These are phyloP conservation scores for Hylaeus anthracinus DNA, from an alignment of 1,140 invertebrate species.

Conservation along the genomic window DNA sequence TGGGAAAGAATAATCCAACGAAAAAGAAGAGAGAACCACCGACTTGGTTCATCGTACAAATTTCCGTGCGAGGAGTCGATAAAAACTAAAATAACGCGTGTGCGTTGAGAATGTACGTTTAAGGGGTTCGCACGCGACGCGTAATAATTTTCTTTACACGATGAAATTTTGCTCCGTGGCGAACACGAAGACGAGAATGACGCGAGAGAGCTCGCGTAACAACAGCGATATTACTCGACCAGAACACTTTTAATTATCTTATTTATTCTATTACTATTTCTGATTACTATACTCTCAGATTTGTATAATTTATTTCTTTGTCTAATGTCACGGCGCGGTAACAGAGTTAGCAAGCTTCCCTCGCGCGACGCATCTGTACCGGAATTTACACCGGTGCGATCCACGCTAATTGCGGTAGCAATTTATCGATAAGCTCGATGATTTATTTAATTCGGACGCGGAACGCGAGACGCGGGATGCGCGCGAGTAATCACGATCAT, in stretches of 20 bases:
- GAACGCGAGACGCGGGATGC: neutral
- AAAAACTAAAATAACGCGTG: conserved; percentile 30
- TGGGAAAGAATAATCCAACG: neutral
- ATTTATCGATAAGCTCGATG: conserved; percentile 5
- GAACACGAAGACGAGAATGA: neutral
- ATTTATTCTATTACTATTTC: too few relatives aligned
- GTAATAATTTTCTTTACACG: conserved; percentile 13
- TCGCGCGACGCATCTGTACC: neutral
- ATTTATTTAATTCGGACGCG: conserved; percentile 21
- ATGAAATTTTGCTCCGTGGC: neutral
- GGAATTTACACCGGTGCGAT: neutral
- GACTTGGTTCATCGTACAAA: neutral
- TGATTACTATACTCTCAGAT: too few relatives aligned
- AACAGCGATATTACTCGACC: too few relatives aligned
- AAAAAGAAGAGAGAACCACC: too few relatives aligned
- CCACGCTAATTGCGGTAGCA: neutral
- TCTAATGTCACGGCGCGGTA: too few relatives aligned
- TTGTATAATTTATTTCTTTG: too few relatives aligned
- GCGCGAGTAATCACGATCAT: neutral
- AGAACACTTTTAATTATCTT: too few relatives aligned
- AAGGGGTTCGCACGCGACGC: conserved; percentile 24
- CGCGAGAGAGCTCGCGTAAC: neutral
- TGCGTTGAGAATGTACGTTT: conserved; percentile 22
- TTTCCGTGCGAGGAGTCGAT: conserved; percentile 26
- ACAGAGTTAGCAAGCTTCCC: neutral